phyloP scores from a whole-genome alignment of 2,888 invertebrate species.

The Drosophila maculinotata region DNA sequence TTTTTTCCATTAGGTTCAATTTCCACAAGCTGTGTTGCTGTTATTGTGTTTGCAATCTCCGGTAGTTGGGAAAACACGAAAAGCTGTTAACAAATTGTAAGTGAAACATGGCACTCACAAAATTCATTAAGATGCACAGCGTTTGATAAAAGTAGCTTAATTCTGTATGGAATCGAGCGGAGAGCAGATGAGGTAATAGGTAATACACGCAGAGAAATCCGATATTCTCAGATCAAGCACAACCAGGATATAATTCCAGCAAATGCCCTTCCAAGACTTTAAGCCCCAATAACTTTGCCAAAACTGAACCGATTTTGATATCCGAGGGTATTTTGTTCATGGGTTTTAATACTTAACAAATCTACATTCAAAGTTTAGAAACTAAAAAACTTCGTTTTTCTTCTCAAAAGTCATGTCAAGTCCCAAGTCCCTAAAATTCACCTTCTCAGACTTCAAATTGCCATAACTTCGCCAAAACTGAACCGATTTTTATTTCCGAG shows the following conservation, averaged over 20 bases:
- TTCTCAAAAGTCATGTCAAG: no score
- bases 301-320: neutral
- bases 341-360: no score
- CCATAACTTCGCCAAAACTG: no score
- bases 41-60: conserved; percentile 71
- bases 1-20: conserved; percentile 66
- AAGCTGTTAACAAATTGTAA: conserved; percentile 76
- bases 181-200: conserved; percentile 8
- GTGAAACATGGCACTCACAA: conserved; percentile 45
- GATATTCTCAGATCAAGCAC: neutral
- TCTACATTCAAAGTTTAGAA: no score
- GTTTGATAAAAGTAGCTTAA: conserved; percentile 41
- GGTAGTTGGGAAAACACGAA: conserved; percentile 70
- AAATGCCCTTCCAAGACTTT: no score
- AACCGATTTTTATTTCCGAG: no score
- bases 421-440: no score
- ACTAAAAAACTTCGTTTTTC: no score
- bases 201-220: conserved; percentile 5
- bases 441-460: no score
- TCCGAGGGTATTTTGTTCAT: no score
- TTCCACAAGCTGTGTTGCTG: conserved; percentile 38
- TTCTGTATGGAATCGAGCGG: conserved; percentile 43
- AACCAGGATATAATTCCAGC: neutral
- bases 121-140: conserved; percentile 67
- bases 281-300: no score